Percentiles rank a stretch among this genome's conserved stretches.
Conservation (phyloP, 2,888 invertebrate genomes). For the Hemicrepidius hirtus region DNA sequence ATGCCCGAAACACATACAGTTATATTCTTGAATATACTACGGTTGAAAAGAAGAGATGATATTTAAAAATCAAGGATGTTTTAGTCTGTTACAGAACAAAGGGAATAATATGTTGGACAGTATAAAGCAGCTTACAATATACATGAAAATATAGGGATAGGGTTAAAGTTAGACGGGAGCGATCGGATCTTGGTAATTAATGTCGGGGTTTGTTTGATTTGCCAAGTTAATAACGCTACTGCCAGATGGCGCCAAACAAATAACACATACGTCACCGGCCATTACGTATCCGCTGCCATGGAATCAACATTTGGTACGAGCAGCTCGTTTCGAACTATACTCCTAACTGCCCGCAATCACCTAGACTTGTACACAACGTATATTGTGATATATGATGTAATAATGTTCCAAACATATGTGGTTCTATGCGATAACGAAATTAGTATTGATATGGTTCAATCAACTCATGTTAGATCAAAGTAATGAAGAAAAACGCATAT, state of each 20-base stretch:
- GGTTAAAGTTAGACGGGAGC: slow-evolving; percentile 63
- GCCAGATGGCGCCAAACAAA: slow-evolving; percentile 74
- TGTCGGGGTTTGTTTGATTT: slow-evolving; percentile 74
- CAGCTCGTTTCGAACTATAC: slow-evolving; percentile 50
- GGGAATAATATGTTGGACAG: not conserved
- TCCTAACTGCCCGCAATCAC: slow-evolving; percentile 69
- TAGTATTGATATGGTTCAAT: slow-evolving; percentile 71
- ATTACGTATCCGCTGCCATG: slow-evolving; percentile 66
- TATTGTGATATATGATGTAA: slow-evolving; percentile 73
- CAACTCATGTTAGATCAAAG: slow-evolving; percentile 66
- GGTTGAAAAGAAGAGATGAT: too few species aligned
- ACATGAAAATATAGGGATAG: slow-evolving; percentile 61
- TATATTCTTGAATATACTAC: too few species aligned
- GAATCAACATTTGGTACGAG: slow-evolving; percentile 54
- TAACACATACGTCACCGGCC: slow-evolving; percentile 73
- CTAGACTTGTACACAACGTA: slow-evolving; percentile 66
- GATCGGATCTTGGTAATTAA: slow-evolving; percentile 71
- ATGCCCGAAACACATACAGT: too few species aligned
- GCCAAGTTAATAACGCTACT: slow-evolving; percentile 73
- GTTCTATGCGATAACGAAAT: slow-evolving; percentile 71
- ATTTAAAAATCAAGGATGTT: not conserved
- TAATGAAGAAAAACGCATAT: slow-evolving; percentile 72
- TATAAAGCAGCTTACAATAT: slow-evolving; percentile 43
- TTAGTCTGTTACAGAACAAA: not conserved
- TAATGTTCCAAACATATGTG: slow-evolving; percentile 72